Evolutionary conservation across 2,797 vertebrate genomes (phyloP).

Genomic region (Gobionotothen gibberifrons): DNA sequence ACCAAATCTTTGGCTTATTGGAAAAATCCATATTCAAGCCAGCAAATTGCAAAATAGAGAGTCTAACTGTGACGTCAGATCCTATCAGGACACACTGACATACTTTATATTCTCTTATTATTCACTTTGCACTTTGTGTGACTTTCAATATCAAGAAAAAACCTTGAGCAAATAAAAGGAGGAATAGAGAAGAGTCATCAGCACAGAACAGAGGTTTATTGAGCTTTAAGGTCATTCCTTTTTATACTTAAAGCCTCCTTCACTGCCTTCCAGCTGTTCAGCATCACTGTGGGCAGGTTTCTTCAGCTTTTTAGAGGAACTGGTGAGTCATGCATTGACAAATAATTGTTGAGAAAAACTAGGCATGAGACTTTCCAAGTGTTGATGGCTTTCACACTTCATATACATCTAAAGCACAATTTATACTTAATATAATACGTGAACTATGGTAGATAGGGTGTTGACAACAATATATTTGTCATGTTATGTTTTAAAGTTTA

Average conservation of each 20-base stretch:
- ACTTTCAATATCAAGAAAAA: too few species aligned
- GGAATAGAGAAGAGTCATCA: too few species aligned
- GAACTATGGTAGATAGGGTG: neutral
- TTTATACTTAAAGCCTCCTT: neutral
- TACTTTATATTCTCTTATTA: too few species aligned
- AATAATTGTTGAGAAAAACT: neutral
- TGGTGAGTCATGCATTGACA: neutral
- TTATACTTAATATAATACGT: neutral
- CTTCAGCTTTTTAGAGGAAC: neutral
- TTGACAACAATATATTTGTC: neutral
- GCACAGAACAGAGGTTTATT: neutral
- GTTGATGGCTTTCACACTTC: neutral
- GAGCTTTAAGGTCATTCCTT: neutral
- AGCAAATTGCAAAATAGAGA: too few species aligned
- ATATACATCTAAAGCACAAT: neutral
- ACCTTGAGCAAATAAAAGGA: too few species aligned
- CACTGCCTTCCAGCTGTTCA: too few species aligned
- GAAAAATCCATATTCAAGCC: too few species aligned
- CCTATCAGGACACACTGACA: too few species aligned
- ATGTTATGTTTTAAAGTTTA: slow-evolving; percentile 30
- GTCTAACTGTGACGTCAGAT: too few species aligned
- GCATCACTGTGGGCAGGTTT: neutral
- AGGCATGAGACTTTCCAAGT: neutral
- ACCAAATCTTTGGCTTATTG: too few species aligned
- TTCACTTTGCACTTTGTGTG: too few species aligned